These are phyloP conservation scores for Diarsia mendica DNA, from an alignment of 2,888 invertebrate species.

Conservation along the genomic window DNA sequence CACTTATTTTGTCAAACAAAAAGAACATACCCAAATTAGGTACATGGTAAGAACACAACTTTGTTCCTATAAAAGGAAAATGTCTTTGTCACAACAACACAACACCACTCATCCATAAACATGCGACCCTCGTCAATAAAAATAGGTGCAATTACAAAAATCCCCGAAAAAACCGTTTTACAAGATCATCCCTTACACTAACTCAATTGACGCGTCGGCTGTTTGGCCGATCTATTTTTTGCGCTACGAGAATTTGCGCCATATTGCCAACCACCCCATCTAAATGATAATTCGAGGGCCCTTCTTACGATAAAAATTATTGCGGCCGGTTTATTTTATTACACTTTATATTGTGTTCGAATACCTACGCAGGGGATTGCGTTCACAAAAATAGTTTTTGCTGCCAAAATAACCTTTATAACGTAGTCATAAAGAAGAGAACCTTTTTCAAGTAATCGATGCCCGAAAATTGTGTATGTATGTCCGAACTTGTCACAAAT, in stretches of 20 bases:
- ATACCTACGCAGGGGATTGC: slow-evolving; percentile 73
- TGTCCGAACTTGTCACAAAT: slow-evolving; percentile 74
- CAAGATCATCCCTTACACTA: slow-evolving; percentile 81
- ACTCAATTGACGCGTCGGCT: slow-evolving; percentile 81
- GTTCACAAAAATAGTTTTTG: slow-evolving; percentile 60
- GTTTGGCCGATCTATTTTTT: slow-evolving; percentile 80
- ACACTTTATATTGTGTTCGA: slow-evolving; percentile 88
- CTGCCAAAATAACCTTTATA: slow-evolving; percentile 62
- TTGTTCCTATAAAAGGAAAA: neutral
- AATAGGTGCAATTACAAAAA: slow-evolving; percentile 80
- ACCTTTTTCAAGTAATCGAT: slow-evolving; percentile 36
- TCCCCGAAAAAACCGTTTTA: slow-evolving; percentile 72
- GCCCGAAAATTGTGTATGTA: slow-evolving; percentile 46
- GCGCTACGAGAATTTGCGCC: slow-evolving; percentile 82
- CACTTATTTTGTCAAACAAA: neutral
- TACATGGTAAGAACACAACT: neutral
- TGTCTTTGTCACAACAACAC: slow-evolving; percentile 54
- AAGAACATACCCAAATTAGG: neutral
- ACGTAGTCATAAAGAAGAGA: slow-evolving; percentile 42
- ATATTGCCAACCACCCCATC: slow-evolving; percentile 88
- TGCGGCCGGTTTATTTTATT: slow-evolving; percentile 90
- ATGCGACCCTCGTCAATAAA: slow-evolving; percentile 74
- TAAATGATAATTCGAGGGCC: slow-evolving; percentile 89
- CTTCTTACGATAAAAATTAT: slow-evolving; percentile 90
- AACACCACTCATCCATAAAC: slow-evolving; percentile 68